Evolutionary conservation across 2,888 invertebrate species (phyloP), one percentile per base, ranked within the genome.

Genomic region (Gonocerus acuteangulatus): DNA sequence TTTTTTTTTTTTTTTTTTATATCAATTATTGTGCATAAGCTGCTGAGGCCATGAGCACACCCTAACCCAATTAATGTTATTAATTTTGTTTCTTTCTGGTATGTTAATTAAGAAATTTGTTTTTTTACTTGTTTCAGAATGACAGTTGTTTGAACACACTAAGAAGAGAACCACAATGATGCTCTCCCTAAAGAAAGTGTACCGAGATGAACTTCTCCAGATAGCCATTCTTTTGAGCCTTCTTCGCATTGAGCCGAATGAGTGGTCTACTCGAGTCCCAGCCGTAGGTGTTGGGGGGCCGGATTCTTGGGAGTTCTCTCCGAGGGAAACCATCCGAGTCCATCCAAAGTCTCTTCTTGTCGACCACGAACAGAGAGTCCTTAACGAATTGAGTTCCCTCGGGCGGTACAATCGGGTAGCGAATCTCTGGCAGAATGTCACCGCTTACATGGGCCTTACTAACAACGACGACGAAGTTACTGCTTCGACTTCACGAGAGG

Each of bases 181-280:
- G 89, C 79, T 89, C 76, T 85, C 86, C 69, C 76, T 88, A 69
- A 90, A 90, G 77, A 90, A 90, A 74, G 76, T 87, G 48, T 87
- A 87, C 71, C 83, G 87, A 54, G 87, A 89, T 73, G 89, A 90
- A 77, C 77, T 91, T 70, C 75, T 92, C 67, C 84, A 90, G 73
- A 77, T 91, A 69, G 86, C 92, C 68, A 74, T 94, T 73, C 80
- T 92, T 68, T 77, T 92, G 70, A 86, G 91, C 73, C 78, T 93
- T 67, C 74, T 93, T 59, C 82, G 89, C 69, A 60, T 62, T 45
- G 68, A 68, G 23, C 65, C 67, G 48, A 68, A 83, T 69, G 81
- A 80, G 60, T 78, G 78, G 64, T 75, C 76, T 2, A 77, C 77
- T 66, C 75, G 77, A 61, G 74, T 82, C 44, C 73, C 78, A 21